Conservation (phyloP, 2,888 invertebrate genomes). For the Drepana falcataria region DNA sequence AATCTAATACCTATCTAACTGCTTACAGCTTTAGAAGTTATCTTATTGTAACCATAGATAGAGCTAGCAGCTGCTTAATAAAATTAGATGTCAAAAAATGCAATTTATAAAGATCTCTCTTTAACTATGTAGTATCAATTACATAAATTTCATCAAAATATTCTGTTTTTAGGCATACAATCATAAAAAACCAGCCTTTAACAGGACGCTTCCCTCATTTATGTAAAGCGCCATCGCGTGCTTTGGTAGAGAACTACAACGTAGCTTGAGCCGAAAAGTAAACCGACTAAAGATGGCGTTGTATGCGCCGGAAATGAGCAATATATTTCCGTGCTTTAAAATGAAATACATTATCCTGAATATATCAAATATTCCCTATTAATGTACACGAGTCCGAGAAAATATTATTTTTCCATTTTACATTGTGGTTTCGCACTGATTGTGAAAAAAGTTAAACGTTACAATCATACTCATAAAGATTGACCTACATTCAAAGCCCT, state of each 20-base stretch:
- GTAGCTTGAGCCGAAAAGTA: background rate
- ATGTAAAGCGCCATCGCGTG: background rate
- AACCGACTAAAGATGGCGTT: background rate
- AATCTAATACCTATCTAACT: background rate
- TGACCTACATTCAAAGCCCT: slow-evolving; percentile 78
- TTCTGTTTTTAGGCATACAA: too few species aligned
- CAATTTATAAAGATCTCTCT: too few species aligned
- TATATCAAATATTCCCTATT: too few species aligned
- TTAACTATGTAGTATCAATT: background rate
- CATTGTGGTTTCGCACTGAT: too few species aligned
- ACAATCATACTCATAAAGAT: slow-evolving; percentile 65
- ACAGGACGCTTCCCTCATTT: too few species aligned
- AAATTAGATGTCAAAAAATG: too few species aligned
- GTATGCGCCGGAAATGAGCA: background rate
- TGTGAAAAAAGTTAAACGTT: slow-evolving; percentile 29
- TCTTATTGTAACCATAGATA: slow-evolving; percentile 7
- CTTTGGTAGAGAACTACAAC: background rate
- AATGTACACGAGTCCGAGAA: too few species aligned
- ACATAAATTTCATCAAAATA: background rate
- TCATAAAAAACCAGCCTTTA: too few species aligned
- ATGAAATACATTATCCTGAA: too few species aligned
- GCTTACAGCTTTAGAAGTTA: background rate
- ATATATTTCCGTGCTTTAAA: background rate
- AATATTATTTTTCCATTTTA: too few species aligned
- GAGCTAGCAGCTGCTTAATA: slow-evolving; percentile 10